Evolutionary conservation across 2,113 vertebrate genomes (phyloP), one percentile per base, ranked within the genome.

Genomic region (Acrocephalus kingi): DNA sequence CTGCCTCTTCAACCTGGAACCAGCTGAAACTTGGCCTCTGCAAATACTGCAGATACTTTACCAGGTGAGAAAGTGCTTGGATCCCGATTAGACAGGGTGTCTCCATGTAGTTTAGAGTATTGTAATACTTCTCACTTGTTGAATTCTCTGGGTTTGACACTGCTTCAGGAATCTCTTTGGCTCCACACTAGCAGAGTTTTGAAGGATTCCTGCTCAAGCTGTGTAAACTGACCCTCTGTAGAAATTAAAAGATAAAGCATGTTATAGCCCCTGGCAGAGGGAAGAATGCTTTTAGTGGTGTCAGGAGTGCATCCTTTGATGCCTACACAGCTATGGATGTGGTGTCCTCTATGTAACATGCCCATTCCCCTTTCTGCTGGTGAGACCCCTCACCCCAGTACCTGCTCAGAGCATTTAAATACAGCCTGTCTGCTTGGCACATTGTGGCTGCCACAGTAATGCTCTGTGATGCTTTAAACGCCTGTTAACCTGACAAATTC

Each of bases 21-120:
- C 21, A 28, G 6, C 5, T 21, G 37, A 52, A 71, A 31, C 6
- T 19, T 13, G 0, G 15, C 15, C 66, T 49, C 63, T 97, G 54
- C 8, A 79, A 61, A 68, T 96, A 28, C 85, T 97, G 51, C 96
- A 96, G 52, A 74, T 64, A 51, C 96, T 98, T 85, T 94, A 88
- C 85, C 61, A 96, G 96, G 97, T 98, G 67, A 77, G 91, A 62
- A 71, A 24, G n/a, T 15, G 19, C 39, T 85, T 81, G 48, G 35
- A 77, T 80, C 14, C 27, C 8, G 3, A 35, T 23, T 35, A 58
- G 23, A n/a, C 16, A 61, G 52, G 17, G 31, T 2, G 1, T 48
- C 62, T 56, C 64, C 51, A 39, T n/a, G n/a, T 1, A 8, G 63
- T 31, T 69, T 49, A 13, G 37, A 77, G 25, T 48, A 73, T 88